Evolutionary conservation across 2,888 invertebrate species (phyloP), one percentile per base, ranked within the genome.

Genomic region (Caenorhabditis zanzibari): DNA sequence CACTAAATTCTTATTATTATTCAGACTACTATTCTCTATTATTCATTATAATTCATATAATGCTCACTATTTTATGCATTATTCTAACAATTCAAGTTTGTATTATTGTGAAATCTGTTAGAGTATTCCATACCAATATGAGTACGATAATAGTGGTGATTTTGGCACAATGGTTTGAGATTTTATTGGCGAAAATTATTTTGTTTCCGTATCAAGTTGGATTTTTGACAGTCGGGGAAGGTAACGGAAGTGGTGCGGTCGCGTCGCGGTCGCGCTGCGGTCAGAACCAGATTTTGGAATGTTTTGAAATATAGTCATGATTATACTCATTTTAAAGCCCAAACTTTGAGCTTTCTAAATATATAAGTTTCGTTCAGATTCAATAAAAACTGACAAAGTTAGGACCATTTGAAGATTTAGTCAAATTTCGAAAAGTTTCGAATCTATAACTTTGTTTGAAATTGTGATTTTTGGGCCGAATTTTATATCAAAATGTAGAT

Each of bases 41-140:
- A 16, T 59, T 77, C 35, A 52, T 73, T 19, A 14, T 73, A 26
- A 41, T 77, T 24, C 75, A 77, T 44, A 59, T 82, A 4, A 35
- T 82, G 10, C 35, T 77, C 14, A 52, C 82, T 10, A 10, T 77
- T 47, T 59, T 82, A 26, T 69, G 76, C 26, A n/a, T 28, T 19
- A 10, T 76, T n/a, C 38, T 77, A 7, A 82, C 82, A 0, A 26
- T 82, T 41, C 82, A 82, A 82, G 52, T 72, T 16, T 77, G 76
- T 38, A 24, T 41, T 0, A 73, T 77, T 38, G 52, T 82, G 7
- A 75, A 73, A 47, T 47, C 64, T 3, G 73, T 77, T n/a, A 72
- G 58, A 22, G 76, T 82, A 16, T 82, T 82, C 32, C 82, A 82
- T 41, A 32, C 44, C 9, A 82, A 82, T 38, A 82, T 82, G 82